Percentiles rank a stretch among this genome's conserved stretches.
Conservation (phyloP, 2,113 vertebrate genomes). For the Calidris pygmaea region DNA sequence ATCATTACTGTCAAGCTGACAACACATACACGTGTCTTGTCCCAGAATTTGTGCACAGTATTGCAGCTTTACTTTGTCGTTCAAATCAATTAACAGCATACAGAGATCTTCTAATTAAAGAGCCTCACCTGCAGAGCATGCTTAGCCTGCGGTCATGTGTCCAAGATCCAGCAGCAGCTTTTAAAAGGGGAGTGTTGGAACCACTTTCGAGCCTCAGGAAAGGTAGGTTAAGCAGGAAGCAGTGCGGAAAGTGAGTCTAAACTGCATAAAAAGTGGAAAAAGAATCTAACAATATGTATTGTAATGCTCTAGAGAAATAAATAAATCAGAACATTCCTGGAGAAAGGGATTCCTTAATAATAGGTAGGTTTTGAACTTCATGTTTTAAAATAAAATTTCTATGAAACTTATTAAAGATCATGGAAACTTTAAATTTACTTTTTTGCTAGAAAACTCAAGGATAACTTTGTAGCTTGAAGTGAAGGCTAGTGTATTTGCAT, state of each 20-base stretch:
- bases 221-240: conserved; percentile 72
- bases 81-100: conserved; percentile 85
- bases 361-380: not conserved
- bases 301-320: not conserved
- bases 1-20: conserved; percentile 98
- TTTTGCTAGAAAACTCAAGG: not conserved
- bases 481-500: not conserved
- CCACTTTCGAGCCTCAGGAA: conserved; percentile 85
- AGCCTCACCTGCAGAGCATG: conserved; percentile 92
- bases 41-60: conserved; percentile 94
- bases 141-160: conserved; percentile 95
- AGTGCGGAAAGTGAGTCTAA: not conserved
- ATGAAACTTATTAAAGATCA: not conserved
- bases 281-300: not conserved
- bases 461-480: not conserved
- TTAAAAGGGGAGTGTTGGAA: conserved; percentile 91
- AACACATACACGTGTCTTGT: conserved; percentile 98
- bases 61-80: conserved; percentile 91
- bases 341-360: not conserved
- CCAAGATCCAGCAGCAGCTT: conserved; percentile 91
- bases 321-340: not conserved
- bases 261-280: not conserved
- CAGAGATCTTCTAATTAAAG: conserved; percentile 87
- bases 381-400: not conserved
- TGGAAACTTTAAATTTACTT: not conserved